Evolutionary conservation across 2,797 vertebrate genomes (phyloP).

Genomic region (Netta rufina): DNA sequence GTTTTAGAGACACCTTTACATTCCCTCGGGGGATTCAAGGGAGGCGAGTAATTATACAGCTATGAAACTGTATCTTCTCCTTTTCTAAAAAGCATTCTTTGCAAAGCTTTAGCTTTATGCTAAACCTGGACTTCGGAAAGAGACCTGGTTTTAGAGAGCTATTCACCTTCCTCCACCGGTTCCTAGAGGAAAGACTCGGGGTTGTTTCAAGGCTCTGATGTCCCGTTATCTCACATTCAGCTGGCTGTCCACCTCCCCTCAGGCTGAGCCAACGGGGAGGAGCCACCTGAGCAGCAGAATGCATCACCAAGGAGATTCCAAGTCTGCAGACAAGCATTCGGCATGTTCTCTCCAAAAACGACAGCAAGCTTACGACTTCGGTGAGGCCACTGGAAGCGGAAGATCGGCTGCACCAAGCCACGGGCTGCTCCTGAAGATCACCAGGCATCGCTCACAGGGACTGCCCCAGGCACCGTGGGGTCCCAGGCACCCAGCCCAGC

Average conservation of each 20-base stretch:
- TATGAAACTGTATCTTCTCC: neutral
- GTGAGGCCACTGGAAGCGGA: neutral
- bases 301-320: neutral
- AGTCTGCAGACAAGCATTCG: neutral
- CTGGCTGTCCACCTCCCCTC: neutral
- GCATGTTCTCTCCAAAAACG: neutral
- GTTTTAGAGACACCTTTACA: neutral
- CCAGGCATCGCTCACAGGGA: neutral
- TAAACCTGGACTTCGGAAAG: neutral
- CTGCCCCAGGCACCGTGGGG: neutral
- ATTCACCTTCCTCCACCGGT: neutral
- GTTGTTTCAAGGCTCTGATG: neutral
- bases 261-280: neutral
- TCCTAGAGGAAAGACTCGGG: neutral
- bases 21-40: neutral
- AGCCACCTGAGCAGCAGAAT: neutral
- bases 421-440: neutral
- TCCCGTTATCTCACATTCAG: neutral
- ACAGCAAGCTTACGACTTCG: neutral
- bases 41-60: neutral
- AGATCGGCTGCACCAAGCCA: neutral
- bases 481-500: neutral
- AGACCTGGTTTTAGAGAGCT: neutral
- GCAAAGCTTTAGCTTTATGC: neutral
- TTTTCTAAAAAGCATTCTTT: neutral